Base-by-base conservation (phyloP, 1,140 invertebrate species). In the Ceratina calcarata region DNA sequence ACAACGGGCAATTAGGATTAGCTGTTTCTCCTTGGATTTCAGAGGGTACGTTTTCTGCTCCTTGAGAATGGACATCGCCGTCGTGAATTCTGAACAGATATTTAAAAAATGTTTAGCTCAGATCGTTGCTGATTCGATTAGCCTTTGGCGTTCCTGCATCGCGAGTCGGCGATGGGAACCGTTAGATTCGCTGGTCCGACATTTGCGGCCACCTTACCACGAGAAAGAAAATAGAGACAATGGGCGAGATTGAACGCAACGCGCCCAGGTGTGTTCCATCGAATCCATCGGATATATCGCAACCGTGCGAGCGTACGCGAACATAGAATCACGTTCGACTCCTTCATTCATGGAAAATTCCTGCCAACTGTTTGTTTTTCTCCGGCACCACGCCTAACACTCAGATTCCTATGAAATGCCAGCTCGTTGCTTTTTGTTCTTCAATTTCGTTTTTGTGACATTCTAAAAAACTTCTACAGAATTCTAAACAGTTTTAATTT, bases 361-460 rank as follows among this genome's bases (percentile, higher is more conserved):
- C 6, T n/a, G 16, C 24, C 18, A 16, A n/a, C 3, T 57, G 45
- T 51, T 51, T 12, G 45, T 22, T 10, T 16, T 3, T 51, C 45
- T 37, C 27, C 1, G 12, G 49, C 2, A 27, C 2, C 58, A 62
- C 15, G 7, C 16, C 32, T 76, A 18, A 51, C 49, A 7, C 10
- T 16, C 20, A 45, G 69, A 62, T 64, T 70, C 49, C 58, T 37
- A 8, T 3, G 45, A 82, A 78, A 80, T 80, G 70, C 60, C 69
- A 27, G 16, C 20, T 60, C 51, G 37, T 60, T 1, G 32, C 64
- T 78, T 74, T 68, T 79, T 65, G 53, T 66, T 12, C 60, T 64
- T 77, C 16, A 16, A 6, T 45, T 45, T 45, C 27, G 27, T 32
- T 32, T 32, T 32, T 32, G 2, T 7, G 8, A 22, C 6, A n/a